phyloP scores from a whole-genome alignment of 2,888 invertebrate species.

The Drosophila lutescens region DNA sequence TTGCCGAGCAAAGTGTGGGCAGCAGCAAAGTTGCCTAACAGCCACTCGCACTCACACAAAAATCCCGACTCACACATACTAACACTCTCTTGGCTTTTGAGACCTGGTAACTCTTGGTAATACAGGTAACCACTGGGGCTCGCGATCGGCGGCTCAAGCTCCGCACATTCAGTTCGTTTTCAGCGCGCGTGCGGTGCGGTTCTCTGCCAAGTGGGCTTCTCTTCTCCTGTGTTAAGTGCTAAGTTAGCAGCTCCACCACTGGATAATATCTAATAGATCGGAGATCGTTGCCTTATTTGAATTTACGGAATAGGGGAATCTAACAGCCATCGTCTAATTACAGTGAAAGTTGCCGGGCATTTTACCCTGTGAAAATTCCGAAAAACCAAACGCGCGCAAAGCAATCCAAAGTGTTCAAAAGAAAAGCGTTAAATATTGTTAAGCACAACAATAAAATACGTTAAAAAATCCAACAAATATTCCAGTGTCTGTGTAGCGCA shows the following conservation, averaged over 20 bases:
- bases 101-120: conserved; percentile 23
- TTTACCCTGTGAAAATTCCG: conserved; percentile 67
- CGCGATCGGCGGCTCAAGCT: conserved; percentile 51
- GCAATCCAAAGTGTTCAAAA: conserved; percentile 57
- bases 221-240: conserved; percentile 30
- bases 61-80: conserved; percentile 10
- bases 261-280: conserved; percentile 29
- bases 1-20: conserved; percentile 68
- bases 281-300: conserved; percentile 42
- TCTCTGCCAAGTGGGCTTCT: conserved; percentile 57
- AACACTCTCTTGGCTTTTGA: conserved; percentile 14
- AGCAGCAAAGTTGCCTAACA: conserved; percentile 80
- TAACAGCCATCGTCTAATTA: conserved; percentile 38
- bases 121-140: conserved; percentile 39
- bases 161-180: conserved; percentile 75
- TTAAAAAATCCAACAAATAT: conserved; percentile 10
- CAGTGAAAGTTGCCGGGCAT: conserved; percentile 65
- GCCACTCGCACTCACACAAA: conserved; percentile 46
- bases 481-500: conserved; percentile 42
- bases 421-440: conserved; percentile 56
- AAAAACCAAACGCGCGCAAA: conserved; percentile 57
- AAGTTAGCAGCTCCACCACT: conserved; percentile 1
- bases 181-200: conserved; percentile 81
- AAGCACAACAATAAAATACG: conserved; percentile 37
- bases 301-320: conserved; percentile 11